These are phyloP conservation scores for Eonycteris spelaea DNA, from an alignment of 2,113 vertebrate genomes.

Conservation along the genomic window DNA sequence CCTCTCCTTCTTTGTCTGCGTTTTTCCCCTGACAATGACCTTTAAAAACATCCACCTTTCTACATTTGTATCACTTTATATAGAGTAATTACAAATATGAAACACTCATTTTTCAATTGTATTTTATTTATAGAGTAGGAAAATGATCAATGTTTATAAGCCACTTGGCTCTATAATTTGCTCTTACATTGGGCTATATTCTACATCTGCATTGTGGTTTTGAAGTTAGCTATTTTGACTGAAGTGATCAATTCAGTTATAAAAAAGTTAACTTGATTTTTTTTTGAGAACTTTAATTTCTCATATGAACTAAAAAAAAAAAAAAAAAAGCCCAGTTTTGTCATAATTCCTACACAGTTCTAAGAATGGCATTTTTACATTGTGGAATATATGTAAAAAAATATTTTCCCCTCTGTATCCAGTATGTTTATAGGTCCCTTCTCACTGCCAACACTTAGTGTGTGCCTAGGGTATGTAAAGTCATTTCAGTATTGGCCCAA, in stretches of 20 bases:
- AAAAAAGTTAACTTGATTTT: background rate
- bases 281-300: background rate
- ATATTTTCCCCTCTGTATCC: background rate
- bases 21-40: background rate
- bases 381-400: background rate
- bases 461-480: background rate
- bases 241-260: background rate
- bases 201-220: background rate
- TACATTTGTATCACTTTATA: background rate
- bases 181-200: background rate
- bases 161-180: background rate
- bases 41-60: background rate
- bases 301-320: background rate
- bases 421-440: background rate
- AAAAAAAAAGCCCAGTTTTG: background rate
- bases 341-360: background rate
- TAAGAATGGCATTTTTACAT: background rate
- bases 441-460: background rate
- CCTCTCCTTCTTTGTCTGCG: background rate
- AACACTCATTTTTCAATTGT: background rate
- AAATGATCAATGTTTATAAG: background rate
- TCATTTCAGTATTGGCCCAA: slow-evolving; percentile 42
- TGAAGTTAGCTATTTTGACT: background rate
- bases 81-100: background rate
- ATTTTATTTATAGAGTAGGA: background rate